These are phyloP conservation scores for Gastracanthus pulcherrimus DNA, from an alignment of 2,888 invertebrate genomes.

Conservation along the genomic window DNA sequence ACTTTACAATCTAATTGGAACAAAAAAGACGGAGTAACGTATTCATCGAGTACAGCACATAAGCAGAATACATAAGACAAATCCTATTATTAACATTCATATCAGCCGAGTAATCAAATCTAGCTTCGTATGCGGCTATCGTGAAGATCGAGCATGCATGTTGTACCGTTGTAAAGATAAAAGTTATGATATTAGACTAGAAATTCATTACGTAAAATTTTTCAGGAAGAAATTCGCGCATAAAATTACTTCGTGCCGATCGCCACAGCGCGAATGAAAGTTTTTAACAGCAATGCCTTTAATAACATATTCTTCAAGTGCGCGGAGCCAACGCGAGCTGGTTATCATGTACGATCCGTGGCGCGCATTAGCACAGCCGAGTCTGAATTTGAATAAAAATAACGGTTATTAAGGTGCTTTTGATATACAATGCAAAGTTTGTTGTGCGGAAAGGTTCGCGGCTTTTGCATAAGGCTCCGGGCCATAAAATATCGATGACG, in stretches of 20 bases:
- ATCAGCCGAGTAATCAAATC: slow-evolving; percentile 20
- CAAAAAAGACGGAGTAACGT: neutral
- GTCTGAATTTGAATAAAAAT: neutral
- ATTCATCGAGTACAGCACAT: neutral
- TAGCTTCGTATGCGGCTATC: slow-evolving; percentile 8
- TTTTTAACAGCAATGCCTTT: neutral
- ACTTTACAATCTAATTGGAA: neutral
- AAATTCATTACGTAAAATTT: slow-evolving; percentile 46
- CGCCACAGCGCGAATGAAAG: slow-evolving; percentile 9
- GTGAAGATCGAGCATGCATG: slow-evolving; percentile 8
- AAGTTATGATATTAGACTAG: slow-evolving; percentile 30
- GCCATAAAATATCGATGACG: slow-evolving; percentile 40
- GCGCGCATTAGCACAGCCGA: neutral
- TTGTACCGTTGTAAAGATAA: slow-evolving; percentile 22
- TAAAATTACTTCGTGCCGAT: neutral
- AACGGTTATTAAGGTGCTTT: neutral
- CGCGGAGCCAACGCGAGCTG: too few relatives aligned
- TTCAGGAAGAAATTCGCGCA: slow-evolving; percentile 43
- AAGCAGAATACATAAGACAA: neutral
- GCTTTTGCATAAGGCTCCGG: neutral
- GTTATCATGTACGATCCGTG: slow-evolving; percentile 12
- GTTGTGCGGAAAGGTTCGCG: neutral
- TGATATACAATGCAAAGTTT: slow-evolving; percentile 10
- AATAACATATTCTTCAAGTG: slow-evolving; percentile 31
- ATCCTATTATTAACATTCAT: slow-evolving; percentile 22